Evolutionary conservation across 2,797 vertebrate species (phyloP).

Genomic region (Coranthus polyacanthus): DNA sequence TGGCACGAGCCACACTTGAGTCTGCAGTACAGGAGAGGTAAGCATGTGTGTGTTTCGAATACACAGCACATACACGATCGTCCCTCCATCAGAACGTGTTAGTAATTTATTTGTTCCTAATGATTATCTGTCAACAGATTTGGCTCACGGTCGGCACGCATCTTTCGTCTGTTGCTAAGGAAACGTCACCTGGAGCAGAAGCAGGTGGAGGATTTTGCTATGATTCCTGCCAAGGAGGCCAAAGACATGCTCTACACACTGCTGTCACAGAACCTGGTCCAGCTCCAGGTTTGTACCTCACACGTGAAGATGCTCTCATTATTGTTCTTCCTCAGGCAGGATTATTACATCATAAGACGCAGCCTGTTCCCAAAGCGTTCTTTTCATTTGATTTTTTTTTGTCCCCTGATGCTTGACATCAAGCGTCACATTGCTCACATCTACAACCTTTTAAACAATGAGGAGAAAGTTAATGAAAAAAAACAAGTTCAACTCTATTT

Average conservation of each 20-base stretch:
- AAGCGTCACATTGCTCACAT: not conserved
- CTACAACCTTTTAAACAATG: not conserved
- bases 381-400: not conserved
- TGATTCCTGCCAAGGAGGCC: slow-evolving; percentile 97
- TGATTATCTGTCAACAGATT: slow-evolving; percentile 81
- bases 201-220: slow-evolving; percentile 98
- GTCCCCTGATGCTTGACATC: too few species aligned
- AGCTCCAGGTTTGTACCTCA: slow-evolving; percentile 87
- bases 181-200: slow-evolving; percentile 97
- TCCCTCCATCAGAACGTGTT: not conserved
- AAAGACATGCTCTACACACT: slow-evolving; percentile 98
- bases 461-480: not conserved
- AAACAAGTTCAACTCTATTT: slow-evolving; percentile 3
- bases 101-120: not conserved
- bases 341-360: too few species aligned
- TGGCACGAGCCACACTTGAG: slow-evolving; percentile 91
- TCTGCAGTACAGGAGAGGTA: slow-evolving; percentile 95
- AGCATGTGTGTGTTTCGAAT: slow-evolving; percentile 23
- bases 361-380: not conserved
- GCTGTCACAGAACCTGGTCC: slow-evolving; percentile 92
- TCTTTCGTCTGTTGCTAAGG: slow-evolving; percentile 90
- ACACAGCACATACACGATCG: too few species aligned
- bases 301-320: not conserved
- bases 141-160: slow-evolving; percentile 92
- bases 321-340: not conserved